Conservation (phyloP, 2,797 vertebrate species). For the Anabas testudineus region DNA sequence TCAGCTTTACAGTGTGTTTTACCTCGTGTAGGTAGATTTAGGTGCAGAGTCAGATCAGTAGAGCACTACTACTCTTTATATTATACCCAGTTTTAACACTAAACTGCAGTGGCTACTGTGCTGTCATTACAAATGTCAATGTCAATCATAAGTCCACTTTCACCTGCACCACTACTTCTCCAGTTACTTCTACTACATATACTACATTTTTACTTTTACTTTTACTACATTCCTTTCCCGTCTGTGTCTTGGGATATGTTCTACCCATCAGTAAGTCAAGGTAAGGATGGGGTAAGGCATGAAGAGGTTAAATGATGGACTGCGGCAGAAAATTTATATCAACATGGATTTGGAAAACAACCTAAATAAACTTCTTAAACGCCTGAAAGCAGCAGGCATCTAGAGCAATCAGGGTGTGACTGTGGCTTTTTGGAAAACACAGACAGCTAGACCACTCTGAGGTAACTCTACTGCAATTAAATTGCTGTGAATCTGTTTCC, state of each 20-base stretch:
- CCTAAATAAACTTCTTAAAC: slow-evolving; percentile 8
- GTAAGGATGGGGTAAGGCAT: not conserved
- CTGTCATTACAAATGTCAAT: slow-evolving; percentile 1
- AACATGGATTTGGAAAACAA: slow-evolving; percentile 2
- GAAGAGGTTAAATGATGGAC: not conserved
- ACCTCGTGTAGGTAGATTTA: not conserved
- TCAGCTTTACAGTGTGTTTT: slow-evolving; percentile 9
- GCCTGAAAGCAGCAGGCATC: slow-evolving; percentile 33
- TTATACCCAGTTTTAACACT: not conserved
- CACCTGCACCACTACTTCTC: not conserved
- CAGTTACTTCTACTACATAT: not conserved
- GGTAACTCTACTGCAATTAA: slow-evolving; percentile 32
- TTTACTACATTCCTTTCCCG: no score
- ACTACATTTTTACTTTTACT: not conserved
- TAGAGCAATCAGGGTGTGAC: slow-evolving; percentile 22
- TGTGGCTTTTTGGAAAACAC: slow-evolving; percentile 41
- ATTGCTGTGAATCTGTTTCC: slow-evolving; percentile 43
- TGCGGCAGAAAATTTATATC: not conserved
- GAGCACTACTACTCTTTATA: not conserved
- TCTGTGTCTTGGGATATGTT: no score
- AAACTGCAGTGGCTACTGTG: not conserved
- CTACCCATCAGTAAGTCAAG: not conserved
- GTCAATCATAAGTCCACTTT: not conserved
- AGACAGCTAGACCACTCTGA: slow-evolving; percentile 22
- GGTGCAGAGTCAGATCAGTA: not conserved